These are phyloP conservation scores for Aphelocoma coerulescens DNA, from an alignment of 2,113 vertebrate genomes.

Conservation along the genomic window DNA sequence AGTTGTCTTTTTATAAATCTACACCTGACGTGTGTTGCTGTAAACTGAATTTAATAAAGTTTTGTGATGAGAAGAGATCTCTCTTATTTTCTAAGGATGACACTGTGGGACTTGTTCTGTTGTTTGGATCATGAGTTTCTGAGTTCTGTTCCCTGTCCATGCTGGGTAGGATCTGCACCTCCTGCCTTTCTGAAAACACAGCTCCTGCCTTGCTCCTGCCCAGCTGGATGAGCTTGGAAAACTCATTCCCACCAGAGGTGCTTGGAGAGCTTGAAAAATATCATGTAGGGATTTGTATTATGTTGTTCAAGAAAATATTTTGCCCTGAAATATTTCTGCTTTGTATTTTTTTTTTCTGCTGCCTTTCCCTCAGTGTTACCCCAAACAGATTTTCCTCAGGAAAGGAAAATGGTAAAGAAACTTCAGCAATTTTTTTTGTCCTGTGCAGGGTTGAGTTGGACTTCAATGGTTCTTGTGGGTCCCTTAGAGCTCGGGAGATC, in stretches of 20 bases:
- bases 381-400: neutral
- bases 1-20: neutral
- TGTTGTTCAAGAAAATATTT: neutral
- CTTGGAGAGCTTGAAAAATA: neutral
- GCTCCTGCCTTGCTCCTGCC: neutral
- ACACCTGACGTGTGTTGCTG: neutral
- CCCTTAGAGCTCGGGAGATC: neutral
- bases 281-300: rapidly evolving
- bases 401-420: neutral
- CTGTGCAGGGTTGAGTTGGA: neutral
- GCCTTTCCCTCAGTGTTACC: neutral
- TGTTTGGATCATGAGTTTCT: neutral
- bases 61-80: neutral
- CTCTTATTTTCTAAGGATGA: neutral
- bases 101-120: neutral
- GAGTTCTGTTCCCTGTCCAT: neutral
- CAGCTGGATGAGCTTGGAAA: neutral
- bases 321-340: neutral
- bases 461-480: neutral
- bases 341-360: neutral
- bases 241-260: neutral
- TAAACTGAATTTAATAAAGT: neutral
- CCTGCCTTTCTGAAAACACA: neutral
- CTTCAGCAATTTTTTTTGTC: neutral
- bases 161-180: neutral